These are phyloP conservation scores for Blastomussa wellsi DNA, from an alignment of 92 coral and sea anemone genomes.

Conservation along the genomic window DNA sequence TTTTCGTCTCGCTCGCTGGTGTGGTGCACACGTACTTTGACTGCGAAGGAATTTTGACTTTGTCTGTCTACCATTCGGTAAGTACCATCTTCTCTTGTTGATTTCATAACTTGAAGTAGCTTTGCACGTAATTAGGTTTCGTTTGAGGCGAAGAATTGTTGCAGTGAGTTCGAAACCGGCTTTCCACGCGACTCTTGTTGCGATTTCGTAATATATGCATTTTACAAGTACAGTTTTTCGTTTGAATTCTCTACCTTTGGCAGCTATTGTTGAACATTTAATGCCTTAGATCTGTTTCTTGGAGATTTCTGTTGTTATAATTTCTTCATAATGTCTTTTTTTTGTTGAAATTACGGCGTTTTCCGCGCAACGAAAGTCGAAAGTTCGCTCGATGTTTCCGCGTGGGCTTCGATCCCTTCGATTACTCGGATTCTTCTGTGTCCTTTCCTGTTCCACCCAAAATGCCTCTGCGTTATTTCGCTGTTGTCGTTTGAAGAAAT, in stretches of 20 bases:
- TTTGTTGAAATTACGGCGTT: not conserved
- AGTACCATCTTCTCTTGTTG: not conserved
- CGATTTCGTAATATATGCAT: slow-evolving; percentile 43
- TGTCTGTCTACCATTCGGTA: slow-evolving; percentile 9
- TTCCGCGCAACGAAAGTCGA: not conserved
- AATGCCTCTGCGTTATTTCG: not conserved
- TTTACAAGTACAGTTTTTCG: not conserved
- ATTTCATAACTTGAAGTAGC: not conserved
- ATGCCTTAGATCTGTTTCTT: not conserved
- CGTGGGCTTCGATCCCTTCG: slow-evolving; percentile 2
- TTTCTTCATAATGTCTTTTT: not conserved
- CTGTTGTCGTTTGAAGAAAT: not conserved
- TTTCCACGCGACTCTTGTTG: slow-evolving; percentile 38
- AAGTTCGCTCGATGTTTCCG: slow-evolving; percentile 28
- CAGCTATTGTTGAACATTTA: not conserved
- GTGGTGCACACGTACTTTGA: slow-evolving; percentile 15
- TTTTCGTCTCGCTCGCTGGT: slow-evolving; percentile 30
- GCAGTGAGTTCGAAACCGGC: not conserved
- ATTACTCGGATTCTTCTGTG: not conserved
- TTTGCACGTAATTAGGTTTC: not conserved
- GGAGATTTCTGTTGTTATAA: no score
- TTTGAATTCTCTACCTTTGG: not conserved
- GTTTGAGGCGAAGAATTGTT: slow-evolving; percentile 2
- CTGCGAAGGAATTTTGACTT: slow-evolving; percentile 53
- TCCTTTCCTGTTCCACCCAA: slow-evolving; percentile 32